Percentiles rank a stretch among this genome's conserved stretches.
Evolutionary conservation across 2,797 vertebrate species (phyloP).

Genomic region (Spondyliosoma cantharus): DNA sequence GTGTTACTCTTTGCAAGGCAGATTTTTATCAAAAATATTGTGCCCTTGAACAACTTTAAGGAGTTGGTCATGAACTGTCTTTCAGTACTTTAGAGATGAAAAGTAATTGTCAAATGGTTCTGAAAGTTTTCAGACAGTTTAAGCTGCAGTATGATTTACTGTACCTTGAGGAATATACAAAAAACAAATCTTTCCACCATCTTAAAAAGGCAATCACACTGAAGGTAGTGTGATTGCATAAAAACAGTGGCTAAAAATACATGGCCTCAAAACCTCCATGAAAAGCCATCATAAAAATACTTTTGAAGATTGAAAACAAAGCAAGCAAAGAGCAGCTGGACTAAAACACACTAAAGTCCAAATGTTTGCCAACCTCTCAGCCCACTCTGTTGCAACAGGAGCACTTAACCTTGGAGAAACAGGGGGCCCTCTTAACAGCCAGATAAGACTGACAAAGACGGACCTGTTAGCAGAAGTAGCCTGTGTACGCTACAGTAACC

Average conservation of each 20-base stretch:
- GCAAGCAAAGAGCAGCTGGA: constrained; percentile 15
- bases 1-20: no score
- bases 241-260: neutral
- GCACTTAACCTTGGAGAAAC: constrained; percentile 55
- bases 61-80: no score
- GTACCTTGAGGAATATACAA: neutral
- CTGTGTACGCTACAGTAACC: neutral
- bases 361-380: constrained; percentile 60
- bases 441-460: constrained; percentile 57
- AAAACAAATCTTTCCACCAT: neutral
- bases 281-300: neutral
- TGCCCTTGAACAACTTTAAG: no score
- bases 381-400: constrained; percentile 27
- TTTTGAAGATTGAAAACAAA: constrained; percentile 25
- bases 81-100: no score
- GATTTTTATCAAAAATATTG: no score
- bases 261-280: neutral
- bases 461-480: constrained; percentile 14
- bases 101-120: no score
- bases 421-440: constrained; percentile 8
- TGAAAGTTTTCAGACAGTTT: neutral
- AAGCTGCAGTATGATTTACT: neutral
- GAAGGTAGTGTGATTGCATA: neutral
- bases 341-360: constrained; percentile 51
- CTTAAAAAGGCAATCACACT: neutral